Conservation (phyloP, 2,888 invertebrate genomes). For the Cataglyphis albicans region DNA sequence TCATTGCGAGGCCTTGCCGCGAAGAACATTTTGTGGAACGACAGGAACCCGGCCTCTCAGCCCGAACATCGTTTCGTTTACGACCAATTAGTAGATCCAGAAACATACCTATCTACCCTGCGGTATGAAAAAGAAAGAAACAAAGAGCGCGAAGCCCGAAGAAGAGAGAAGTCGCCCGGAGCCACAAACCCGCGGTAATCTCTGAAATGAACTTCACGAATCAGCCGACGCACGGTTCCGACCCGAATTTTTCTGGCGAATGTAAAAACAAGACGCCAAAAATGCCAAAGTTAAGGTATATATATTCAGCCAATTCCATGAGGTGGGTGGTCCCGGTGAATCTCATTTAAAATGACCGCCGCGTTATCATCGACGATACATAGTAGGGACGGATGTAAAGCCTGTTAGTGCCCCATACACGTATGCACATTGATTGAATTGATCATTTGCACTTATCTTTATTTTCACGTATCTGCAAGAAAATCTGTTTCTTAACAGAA, state of each 20-base stretch:
- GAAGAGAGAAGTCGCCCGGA: slow-evolving; percentile 57
- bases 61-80: slow-evolving; percentile 76
- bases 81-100: slow-evolving; percentile 81
- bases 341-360: slow-evolving; percentile 82
- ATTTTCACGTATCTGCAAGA: slow-evolving; percentile 10
- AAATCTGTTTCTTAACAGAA: background rate
- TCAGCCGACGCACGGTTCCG: slow-evolving; percentile 25
- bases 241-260: slow-evolving; percentile 50
- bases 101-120: slow-evolving; percentile 76
- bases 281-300: slow-evolving; percentile 68
- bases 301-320: slow-evolving; percentile 73
- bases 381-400: slow-evolving; percentile 35
- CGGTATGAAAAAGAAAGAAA: slow-evolving; percentile 40
- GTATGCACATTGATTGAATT: slow-evolving; percentile 37
- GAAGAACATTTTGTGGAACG: slow-evolving; percentile 49
- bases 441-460: slow-evolving; percentile 7
- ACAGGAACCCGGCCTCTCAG: slow-evolving; percentile 47
- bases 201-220: slow-evolving; percentile 56
- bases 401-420: slow-evolving; percentile 34
- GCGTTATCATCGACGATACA: slow-evolving; percentile 55
- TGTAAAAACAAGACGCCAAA: slow-evolving; percentile 59
- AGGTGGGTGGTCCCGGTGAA: slow-evolving; percentile 81
- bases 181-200: slow-evolving; percentile 59
- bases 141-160: slow-evolving; percentile 50
- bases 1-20: slow-evolving; percentile 36